Percentiles rank a stretch among this genome's conserved stretches.
Conservation (phyloP, 2,797 vertebrate species). For the Neosilurus mollespiculum region DNA sequence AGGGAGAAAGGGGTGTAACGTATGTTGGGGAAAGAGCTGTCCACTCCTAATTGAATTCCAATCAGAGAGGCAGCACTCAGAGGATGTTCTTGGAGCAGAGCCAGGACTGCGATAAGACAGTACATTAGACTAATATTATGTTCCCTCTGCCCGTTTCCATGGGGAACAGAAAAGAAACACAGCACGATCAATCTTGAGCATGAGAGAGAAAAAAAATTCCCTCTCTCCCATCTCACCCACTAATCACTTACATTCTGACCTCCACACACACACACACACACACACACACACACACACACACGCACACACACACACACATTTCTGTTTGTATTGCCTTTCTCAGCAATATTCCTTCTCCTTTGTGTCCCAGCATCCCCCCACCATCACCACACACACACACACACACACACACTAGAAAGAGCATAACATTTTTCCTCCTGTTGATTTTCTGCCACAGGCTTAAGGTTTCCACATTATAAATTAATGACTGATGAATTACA, state of each 20-base stretch:
- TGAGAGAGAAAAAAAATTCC: constrained; percentile 62
- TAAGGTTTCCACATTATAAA: background rate
- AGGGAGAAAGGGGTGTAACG: constrained; percentile 19
- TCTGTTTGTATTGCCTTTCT: constrained; percentile 11
- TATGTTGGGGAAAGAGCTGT: constrained; percentile 72
- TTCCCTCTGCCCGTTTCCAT: constrained; percentile 78
- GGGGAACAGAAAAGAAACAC: constrained; percentile 79
- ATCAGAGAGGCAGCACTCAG: constrained; percentile 65
- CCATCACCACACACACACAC: background rate
- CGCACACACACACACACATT: constrained; percentile 25
- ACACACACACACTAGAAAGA: background rate
- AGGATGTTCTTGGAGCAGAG: constrained; percentile 75
- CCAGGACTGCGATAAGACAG: constrained; percentile 77
- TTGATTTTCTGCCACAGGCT: background rate
- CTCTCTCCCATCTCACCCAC: constrained; percentile 74
- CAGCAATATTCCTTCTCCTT: constrained; percentile 6
- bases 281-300: background rate
- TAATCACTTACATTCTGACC: constrained; percentile 75
- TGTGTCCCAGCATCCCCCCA: constrained; percentile 2
- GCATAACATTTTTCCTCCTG: background rate
- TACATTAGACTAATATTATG: constrained; percentile 80
- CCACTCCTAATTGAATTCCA: constrained; percentile 82
- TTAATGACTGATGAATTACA: background rate
- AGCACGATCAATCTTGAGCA: constrained; percentile 77
- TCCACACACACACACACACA: constrained; percentile 29